Base-by-base conservation (phyloP, 2,888 invertebrate species). In the Chrysomela aeneicollis region DNA sequence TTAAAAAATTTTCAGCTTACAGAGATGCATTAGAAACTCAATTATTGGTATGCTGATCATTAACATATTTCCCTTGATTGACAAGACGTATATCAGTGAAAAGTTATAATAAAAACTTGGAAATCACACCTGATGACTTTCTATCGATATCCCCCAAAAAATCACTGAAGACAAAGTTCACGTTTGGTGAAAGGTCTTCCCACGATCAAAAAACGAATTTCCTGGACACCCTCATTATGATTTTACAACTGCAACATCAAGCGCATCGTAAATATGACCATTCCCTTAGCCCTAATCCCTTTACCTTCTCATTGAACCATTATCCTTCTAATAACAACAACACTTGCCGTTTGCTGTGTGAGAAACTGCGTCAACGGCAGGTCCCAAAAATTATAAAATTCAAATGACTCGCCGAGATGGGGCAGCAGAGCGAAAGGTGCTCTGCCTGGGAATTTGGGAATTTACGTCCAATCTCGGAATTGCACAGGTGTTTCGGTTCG, bases 361-460 rank as follows among this genome's bases (percentile, higher is more conserved):
- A 68, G 73, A 73, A 73, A 68, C 63, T 62, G 61, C 54, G 42
- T 6, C 26, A 26, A 19, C 49, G 19, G 62, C 61, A 64, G 62
- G 65, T 70, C 12, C 35, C 10, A 8, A 35, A 71, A 71, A 71
- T 68, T 63, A 67, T 73, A 73, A 73, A 73, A 71, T 73, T 69
- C 62, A 71, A 72, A 71, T 72, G 58, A 68, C 58, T 18, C n/a
- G 18, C 8, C 35, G 3, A 66, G 59, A 55, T 59, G 42, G 63
- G n/a, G 12, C 35, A n/a, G n/a, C n/a, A n/a, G n/a, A n/a, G n/a
- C n/a, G n/a, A n/a, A n/a, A n/a, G n/a, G n/a, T n/a, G n/a, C n/a
- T n/a, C n/a, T n/a, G n/a, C 35, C 35, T 50, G 49, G 18, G 19
- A 42, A 59, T 59, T 61, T 49, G 37, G 53, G 37, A 37, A 55